Percentiles rank a stretch among this genome's conserved stretches.
These are phyloP conservation scores for Ectobius pallidus DNA, from an alignment of 2,888 invertebrate genomes.

Conservation along the genomic window DNA sequence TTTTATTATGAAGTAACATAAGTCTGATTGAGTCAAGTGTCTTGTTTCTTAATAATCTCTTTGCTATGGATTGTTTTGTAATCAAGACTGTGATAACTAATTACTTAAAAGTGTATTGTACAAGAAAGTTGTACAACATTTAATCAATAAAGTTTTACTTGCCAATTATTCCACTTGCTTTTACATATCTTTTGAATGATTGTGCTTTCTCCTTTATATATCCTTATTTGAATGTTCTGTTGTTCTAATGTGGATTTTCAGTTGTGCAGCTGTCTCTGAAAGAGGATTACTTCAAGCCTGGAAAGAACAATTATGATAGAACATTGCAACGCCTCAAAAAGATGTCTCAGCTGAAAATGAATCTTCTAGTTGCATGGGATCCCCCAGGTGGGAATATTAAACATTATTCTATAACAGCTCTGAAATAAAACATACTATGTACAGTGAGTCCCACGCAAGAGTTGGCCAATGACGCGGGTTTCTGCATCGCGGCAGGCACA, in stretches of 20 bases:
- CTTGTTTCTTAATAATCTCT: slow-evolving; percentile 14
- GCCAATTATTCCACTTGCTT: no score
- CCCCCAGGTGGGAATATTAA: slow-evolving; percentile 54
- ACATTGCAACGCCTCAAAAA: slow-evolving; percentile 53
- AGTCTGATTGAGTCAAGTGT: slow-evolving; percentile 15
- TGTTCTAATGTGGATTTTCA: slow-evolving; percentile 46
- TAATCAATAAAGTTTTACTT: slow-evolving; percentile 11
- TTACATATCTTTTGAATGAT: no score
- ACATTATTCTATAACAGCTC: no score
- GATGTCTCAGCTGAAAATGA: slow-evolving; percentile 53
- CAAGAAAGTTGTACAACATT: background rate
- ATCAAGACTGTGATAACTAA: slow-evolving; percentile 18
- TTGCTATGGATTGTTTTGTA: slow-evolving; percentile 17
- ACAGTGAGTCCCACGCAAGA: no score
- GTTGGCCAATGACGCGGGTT: no score
- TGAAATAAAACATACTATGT: background rate
- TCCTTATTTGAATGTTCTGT: background rate
- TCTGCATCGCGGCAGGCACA: no score
- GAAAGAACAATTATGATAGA: slow-evolving; percentile 58
- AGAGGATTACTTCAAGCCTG: slow-evolving; percentile 55
- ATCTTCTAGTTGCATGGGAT: slow-evolving; percentile 60
- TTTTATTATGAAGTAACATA: background rate
- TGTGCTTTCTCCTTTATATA: no score
- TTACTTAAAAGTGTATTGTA: slow-evolving; percentile 10
- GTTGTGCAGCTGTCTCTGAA: slow-evolving; percentile 61